Conservation (phyloP, 2,888 invertebrate species). For the Cataglyphis altisquamis region DNA sequence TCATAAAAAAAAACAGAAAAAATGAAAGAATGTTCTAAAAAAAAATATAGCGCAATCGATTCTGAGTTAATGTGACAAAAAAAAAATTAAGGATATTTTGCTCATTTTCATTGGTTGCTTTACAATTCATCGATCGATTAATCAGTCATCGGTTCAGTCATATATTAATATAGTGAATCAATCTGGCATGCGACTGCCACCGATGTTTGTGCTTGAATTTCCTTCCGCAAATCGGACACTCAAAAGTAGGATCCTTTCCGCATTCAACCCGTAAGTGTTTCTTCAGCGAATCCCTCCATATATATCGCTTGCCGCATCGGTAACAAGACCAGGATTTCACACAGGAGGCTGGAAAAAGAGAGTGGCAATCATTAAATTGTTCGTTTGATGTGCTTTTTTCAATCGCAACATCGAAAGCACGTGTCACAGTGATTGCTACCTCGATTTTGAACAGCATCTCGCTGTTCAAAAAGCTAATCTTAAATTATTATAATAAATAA, state of each 20-base stretch:
- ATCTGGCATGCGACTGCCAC: slow-evolving; percentile 76
- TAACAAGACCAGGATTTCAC: slow-evolving; percentile 76
- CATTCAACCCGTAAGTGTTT: slow-evolving; percentile 82
- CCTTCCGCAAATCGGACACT: slow-evolving; percentile 80
- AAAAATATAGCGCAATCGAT: neutral
- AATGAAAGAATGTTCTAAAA: neutral
- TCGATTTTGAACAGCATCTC: slow-evolving; percentile 9
- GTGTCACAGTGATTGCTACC: neutral
- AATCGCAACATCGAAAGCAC: slow-evolving; percentile 36
- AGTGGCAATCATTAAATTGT: slow-evolving; percentile 38
- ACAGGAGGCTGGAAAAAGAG: slow-evolving; percentile 71
- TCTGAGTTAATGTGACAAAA: neutral
- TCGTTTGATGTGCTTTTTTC: slow-evolving; percentile 6
- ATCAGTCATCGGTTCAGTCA: slow-evolving; percentile 56
- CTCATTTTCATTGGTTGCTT: neutral
- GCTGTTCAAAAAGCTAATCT: slow-evolving; percentile 8
- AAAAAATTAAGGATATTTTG: neutral
- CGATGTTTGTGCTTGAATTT: slow-evolving; percentile 82
- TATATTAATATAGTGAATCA: slow-evolving; percentile 70
- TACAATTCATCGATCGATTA: slow-evolving; percentile 6
- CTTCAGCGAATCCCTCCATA: slow-evolving; percentile 80
- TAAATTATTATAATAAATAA: neutral
- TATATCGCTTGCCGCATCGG: slow-evolving; percentile 81
- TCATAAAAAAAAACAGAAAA: neutral
- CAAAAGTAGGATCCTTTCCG: slow-evolving; percentile 82